Evolutionary conservation across 1,140 invertebrate species (phyloP).

Genomic region (Anadara kagoshimensis): DNA sequence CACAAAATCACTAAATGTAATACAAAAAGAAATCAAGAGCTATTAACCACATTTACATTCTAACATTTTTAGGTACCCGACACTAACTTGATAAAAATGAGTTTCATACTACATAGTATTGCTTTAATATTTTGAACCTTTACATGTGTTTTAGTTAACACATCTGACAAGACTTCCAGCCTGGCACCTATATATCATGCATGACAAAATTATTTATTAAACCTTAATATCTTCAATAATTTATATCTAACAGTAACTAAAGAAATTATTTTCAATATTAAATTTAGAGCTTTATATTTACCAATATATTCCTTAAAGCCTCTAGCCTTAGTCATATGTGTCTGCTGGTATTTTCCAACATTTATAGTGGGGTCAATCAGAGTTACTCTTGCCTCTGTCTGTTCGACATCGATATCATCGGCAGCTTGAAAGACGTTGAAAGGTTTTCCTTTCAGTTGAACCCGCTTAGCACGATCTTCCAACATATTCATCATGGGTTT

Average conservation of each 20-base stretch:
- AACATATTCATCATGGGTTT: slow-evolving; percentile 28
- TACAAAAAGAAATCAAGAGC: slow-evolving; percentile 6
- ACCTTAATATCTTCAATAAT: background rate
- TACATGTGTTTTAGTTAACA: slow-evolving; percentile 1
- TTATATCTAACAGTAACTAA: slow-evolving; percentile 8
- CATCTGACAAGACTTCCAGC: slow-evolving; percentile 5
- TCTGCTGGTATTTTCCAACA: slow-evolving; percentile 1
- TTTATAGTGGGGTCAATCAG: background rate
- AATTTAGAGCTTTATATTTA: slow-evolving; percentile 5
- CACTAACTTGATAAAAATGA: slow-evolving; percentile 3
- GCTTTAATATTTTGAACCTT: slow-evolving; percentile 9
- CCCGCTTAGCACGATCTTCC: slow-evolving; percentile 3
- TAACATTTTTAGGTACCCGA: slow-evolving; percentile 6
- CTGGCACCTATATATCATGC: background rate
- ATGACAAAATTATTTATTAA: background rate
- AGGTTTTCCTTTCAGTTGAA: slow-evolving; percentile 25
- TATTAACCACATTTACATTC: slow-evolving; percentile 5
- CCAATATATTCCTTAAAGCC: slow-evolving; percentile 22
- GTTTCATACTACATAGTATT: slow-evolving; percentile 8
- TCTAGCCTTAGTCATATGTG: too few relatives aligned
- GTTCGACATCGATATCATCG: slow-evolving; percentile 1
- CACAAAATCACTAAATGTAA: slow-evolving; percentile 8
- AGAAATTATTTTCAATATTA: slow-evolving; percentile 1
- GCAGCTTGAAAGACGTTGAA: slow-evolving; percentile 7
- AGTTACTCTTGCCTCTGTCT: background rate